Conservation (phyloP, 2,888 invertebrate species). For the Enchytraeus crypticus region DNA sequence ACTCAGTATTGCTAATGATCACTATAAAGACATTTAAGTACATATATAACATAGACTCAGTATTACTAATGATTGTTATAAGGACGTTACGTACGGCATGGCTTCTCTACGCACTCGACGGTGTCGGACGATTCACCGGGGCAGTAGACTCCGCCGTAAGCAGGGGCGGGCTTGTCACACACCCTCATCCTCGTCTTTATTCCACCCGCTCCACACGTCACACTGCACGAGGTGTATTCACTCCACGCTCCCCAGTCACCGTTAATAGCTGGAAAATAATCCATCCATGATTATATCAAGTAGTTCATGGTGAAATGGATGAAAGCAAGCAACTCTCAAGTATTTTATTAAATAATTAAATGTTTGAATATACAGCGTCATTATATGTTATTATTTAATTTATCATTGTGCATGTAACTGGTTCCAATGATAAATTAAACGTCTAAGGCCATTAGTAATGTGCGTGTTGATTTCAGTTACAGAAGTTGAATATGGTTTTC, state of each 20-base stretch:
- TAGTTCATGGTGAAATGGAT: too few species aligned
- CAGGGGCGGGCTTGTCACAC: slow-evolving; percentile 25
- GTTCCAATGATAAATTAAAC: too few species aligned
- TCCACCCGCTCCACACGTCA: slow-evolving; percentile 18
- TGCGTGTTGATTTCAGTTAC: too few species aligned
- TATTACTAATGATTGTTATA: background rate
- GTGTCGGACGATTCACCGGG: slow-evolving; percentile 7
- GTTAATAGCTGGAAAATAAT: slow-evolving; percentile 16
- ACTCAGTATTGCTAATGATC: too few species aligned
- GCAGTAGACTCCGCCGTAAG: slow-evolving; percentile 6
- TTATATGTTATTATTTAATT: background rate
- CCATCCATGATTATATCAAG: too few species aligned
- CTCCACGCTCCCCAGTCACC: slow-evolving; percentile 25
- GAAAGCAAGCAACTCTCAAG: too few species aligned
- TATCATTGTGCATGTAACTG: background rate
- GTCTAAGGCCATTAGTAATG: too few species aligned
- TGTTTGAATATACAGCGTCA: background rate
- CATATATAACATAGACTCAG: too few species aligned
- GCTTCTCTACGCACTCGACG: background rate
- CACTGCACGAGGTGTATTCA: slow-evolving; percentile 19
- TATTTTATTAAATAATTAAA: too few species aligned
- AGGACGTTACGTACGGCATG: slow-evolving; percentile 5
- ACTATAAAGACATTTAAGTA: too few species aligned
- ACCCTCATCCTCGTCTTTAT: slow-evolving; percentile 9
- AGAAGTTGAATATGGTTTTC: too few species aligned